Evolutionary conservation across 2,113 vertebrate genomes (phyloP).

Genomic region (Pelecanus crispus): DNA sequence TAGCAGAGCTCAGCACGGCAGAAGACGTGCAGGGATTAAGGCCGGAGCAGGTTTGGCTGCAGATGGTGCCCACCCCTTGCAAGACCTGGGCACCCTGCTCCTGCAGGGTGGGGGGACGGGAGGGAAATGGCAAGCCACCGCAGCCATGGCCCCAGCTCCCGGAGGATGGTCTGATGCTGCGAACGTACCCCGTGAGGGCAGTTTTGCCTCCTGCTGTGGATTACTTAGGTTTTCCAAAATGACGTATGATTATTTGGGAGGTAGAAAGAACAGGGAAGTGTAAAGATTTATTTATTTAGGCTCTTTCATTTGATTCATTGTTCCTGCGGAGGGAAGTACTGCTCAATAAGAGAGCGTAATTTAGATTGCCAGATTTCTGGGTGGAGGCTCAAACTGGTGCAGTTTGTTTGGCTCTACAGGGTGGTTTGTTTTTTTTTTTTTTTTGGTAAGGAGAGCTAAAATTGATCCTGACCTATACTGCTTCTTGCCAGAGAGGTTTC

Average conservation of each 20-base stretch:
- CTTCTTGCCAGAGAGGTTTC: background rate
- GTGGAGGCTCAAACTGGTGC: conserved; percentile 40
- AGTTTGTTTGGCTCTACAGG: conserved; percentile 3
- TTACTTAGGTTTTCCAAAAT: conserved; percentile 11
- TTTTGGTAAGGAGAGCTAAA: background rate
- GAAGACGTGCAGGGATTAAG: rapidly evolving
- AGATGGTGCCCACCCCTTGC: background rate
- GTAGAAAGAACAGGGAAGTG: conserved; percentile 62
- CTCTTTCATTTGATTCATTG: conserved; percentile 45
- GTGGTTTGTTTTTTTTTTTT: background rate
- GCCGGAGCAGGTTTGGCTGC: background rate
- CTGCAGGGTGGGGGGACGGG: rapidly evolving
- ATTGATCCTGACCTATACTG: background rate
- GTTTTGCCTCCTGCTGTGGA: conserved; percentile 12
- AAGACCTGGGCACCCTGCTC: background rate
- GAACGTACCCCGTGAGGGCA: rapidly evolving
- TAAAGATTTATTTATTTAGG: conserved; percentile 61
- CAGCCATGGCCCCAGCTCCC: background rate
- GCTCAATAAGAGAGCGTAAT: conserved; percentile 43
- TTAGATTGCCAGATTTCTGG: conserved; percentile 54
- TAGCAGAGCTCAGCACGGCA: rapidly evolving
- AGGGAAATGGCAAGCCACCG: rapidly evolving
- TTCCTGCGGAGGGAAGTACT: conserved; percentile 51
- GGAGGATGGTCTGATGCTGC: background rate
- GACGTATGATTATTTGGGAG: conserved; percentile 35